Evolutionary conservation across 2,888 invertebrate species (phyloP), one percentile per base, ranked within the genome.

Genomic region (Odontocolon sp.): DNA sequence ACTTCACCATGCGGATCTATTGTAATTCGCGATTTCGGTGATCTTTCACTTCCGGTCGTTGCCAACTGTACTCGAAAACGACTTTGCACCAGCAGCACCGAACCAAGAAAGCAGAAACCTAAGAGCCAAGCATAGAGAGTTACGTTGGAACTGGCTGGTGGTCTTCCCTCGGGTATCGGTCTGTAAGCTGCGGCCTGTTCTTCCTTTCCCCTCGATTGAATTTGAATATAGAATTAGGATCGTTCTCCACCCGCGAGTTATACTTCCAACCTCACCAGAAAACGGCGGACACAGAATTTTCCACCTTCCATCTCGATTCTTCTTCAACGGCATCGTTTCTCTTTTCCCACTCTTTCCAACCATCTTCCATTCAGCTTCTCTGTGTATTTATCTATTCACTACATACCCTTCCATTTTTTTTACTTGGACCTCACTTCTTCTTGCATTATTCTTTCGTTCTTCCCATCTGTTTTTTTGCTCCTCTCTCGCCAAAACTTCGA

Each of bases 21-120:
- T n/a, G n/a, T n/a, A n/a, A n/a, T n/a, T 45, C 11, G 47, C 47
- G n/a, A n/a, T n/a, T 47, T 76, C 54, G 42, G 40, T 61, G 69
- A 79, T 66, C 69, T 80, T 76, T 81, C 73, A 80, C 80, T 77
- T 82, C 76, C 77, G 77, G 45, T 76, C 76, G 47, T 63, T 76
- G 56, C 79, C 67, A 74, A 77, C 77, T 75, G 57, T 42, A 47
- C 11, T 18, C 57, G 57, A 59, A 71, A 71, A 71, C 45, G 59
- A 11, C 64, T 63, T 9, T n/a, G 23, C 21, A 59, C 9, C 16
- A 21, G 36, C 47, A 36, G 3, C 45, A 18, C 18, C 14, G 21
- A n/a, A 14, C 31, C 21, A n/a, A n/a, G 2, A 26, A 33, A 47
- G 64, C 38, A 6, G 36, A 1, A n/a, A 36, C 21, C 33, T 26